Evolutionary conservation across 92 coral and sea anemone species (phyloP), one percentile per base, ranked within the genome.

Genomic region (Epizoanthus ramosus): DNA sequence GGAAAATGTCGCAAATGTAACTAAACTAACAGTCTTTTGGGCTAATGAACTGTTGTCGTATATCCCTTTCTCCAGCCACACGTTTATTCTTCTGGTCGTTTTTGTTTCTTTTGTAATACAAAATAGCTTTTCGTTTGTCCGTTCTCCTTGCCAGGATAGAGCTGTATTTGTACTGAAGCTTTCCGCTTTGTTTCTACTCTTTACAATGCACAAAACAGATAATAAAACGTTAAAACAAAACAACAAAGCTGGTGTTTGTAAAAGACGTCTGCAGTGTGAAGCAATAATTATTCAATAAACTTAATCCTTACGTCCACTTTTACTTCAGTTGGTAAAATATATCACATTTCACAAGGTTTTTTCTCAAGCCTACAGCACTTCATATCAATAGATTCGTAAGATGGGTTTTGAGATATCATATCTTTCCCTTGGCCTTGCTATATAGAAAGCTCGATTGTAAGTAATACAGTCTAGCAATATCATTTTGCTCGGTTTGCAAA

Each of bases 91-190:
- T 77, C 47, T 43, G 54, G 17, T n/a, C 24, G 82, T 77, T 19
- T 22, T 39, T 54, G 63, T 77, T 57, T 23, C 64, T 77, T 39
- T 39, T 61, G 37, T 67, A 67, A 24, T 77, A 60, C 59, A 77
- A 76, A 35, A 59, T 13, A 35, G 68, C 82, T 69, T 10, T 25
- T 58, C 57, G 9, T 19, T 41, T 61, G 58, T 77, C 66, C 39
- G 82, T 59, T 65, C 63, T 13, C 6, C 35, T 10, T 77, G 37
- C 25, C 71, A 58, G 41, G 59, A n/a, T 6, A 50, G 66, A 77
- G 82, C 82, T 41, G 82, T 77, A 57, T 77, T 77, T 77, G 58
- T 77, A 39, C 52, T 60, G 47, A 77, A 61, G 57, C 57, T 60
- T 60, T 23, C 14, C 67, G 41, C 82, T 60, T 75, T 61, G 69